These are phyloP conservation scores for Montipora capitata DNA, from an alignment of 92 coral and sea anemone genomes.

Conservation along the genomic window DNA sequence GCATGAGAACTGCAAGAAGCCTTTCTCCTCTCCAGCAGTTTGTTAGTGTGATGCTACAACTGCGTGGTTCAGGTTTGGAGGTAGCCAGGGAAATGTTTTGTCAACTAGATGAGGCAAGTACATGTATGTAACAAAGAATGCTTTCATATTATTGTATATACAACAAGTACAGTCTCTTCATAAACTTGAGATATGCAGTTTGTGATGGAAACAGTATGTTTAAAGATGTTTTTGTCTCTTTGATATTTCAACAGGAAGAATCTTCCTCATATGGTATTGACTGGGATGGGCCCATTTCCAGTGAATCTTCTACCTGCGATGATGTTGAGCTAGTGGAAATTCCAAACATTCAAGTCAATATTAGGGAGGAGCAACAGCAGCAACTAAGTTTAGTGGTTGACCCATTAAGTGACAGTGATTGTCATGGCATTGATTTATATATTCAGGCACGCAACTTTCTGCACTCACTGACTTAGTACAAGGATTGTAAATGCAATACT, in stretches of 20 bases:
- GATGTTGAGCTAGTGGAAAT: conserved; percentile 43
- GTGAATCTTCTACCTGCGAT: conserved; percentile 24
- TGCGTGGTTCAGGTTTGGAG: no score
- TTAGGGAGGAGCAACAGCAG: conserved; percentile 39
- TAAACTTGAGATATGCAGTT: no score
- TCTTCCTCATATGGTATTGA: conserved; percentile 58
- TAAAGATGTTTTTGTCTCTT: no score
- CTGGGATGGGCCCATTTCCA: conserved; percentile 73
- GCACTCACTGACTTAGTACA: conserved; percentile 7
- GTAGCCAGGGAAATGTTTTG: no score
- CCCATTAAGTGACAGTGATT: conserved; percentile 51
- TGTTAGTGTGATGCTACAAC: no score
- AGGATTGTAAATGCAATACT: conserved; percentile 1
- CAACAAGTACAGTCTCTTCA: no score
- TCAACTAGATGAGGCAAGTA: no score
- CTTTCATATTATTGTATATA: conserved; percentile 17
- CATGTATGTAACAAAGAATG: no score
- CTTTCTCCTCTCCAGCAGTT: no score
- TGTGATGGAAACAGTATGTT: no score
- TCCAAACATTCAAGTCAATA: conserved; percentile 36
- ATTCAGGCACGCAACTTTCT: conserved; percentile 46
- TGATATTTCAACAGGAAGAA: conserved; percentile 55
- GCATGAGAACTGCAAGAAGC: no score
- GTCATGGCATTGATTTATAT: conserved; percentile 61
- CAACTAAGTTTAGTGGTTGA: conserved; percentile 25